Conservation (phyloP, 30 jellyfish, hydroid and myxozoan species). For the Cassiopea andromeda region DNA sequence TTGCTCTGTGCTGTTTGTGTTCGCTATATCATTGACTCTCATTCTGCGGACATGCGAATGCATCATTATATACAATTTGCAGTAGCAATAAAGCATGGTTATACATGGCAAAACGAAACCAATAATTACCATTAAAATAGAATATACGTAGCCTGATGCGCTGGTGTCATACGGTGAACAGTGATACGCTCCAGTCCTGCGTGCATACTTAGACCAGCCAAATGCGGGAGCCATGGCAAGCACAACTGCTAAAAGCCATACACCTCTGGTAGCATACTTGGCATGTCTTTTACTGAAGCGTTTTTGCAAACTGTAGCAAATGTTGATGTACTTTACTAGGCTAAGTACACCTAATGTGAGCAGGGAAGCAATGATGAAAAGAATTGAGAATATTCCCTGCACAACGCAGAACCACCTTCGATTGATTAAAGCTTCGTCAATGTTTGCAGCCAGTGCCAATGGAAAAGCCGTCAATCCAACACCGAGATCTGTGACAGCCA, state of each 20-base stretch:
- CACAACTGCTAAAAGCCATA: slow-evolving; percentile 46
- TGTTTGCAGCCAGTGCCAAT: slow-evolving; percentile 16
- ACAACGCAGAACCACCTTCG: slow-evolving; percentile 27
- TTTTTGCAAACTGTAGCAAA: slow-evolving; percentile 14
- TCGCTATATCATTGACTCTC: neutral
- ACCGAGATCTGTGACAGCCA: slow-evolving; percentile 61
- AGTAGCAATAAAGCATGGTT: slow-evolving; percentile 37
- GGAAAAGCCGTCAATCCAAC: slow-evolving; percentile 50
- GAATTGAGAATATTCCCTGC: slow-evolving; percentile 23
- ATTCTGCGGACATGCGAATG: slow-evolving; percentile 22
- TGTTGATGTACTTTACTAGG: slow-evolving; percentile 32
- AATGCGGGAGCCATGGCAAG: slow-evolving; percentile 73
- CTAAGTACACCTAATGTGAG: slow-evolving; percentile 44
- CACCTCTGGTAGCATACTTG: neutral
- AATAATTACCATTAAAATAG: neutral
- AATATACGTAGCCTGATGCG: slow-evolving; percentile 13
- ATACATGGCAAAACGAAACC: slow-evolving; percentile 31
- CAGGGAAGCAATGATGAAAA: slow-evolving; percentile 33
- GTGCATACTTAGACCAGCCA: slow-evolving; percentile 71
- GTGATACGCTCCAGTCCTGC: slow-evolving; percentile 37
- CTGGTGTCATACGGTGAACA: slow-evolving; percentile 48
- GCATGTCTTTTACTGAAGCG: slow-evolving; percentile 15
- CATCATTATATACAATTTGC: neutral
- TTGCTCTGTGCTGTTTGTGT: neutral
- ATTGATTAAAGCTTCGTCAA: neutral